A percentile compares a stretch with the other conserved stretches of the same genome.
Evolutionary conservation across 2,888 invertebrate species (phyloP).

Genomic region (Heteromyza rotundicornis): DNA sequence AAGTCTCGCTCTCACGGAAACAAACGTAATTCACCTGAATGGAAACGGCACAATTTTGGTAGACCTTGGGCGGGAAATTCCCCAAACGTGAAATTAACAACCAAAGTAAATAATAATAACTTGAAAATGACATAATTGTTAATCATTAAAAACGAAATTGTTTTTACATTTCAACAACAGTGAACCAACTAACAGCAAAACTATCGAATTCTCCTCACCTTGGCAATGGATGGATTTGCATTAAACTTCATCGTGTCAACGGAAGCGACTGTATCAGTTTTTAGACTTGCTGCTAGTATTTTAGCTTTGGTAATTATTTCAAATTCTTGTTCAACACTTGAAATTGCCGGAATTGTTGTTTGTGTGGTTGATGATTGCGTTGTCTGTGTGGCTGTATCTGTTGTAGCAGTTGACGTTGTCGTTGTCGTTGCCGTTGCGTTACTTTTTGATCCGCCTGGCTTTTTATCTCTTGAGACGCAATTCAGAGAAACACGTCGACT

Average conservation of each 20-base stretch:
- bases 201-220: conserved; percentile 42
- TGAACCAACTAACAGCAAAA: too few species aligned
- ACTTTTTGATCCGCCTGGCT: conserved; percentile 15
- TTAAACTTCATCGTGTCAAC: conserved; percentile 47
- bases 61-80: too few species aligned
- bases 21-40: too few species aligned
- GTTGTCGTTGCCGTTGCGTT: conserved; percentile 7
- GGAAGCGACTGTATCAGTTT: conserved; percentile 5
- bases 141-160: conserved; percentile 15
- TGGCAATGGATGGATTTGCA: conserved; percentile 43
- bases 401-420: too few species aligned
- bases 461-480: conserved; percentile 43
- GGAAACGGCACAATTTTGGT: too few species aligned
- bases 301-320: conserved; percentile 24
- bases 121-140: conserved; percentile 46
- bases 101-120: conserved; percentile 18
- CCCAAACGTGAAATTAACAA: conserved; percentile 5
- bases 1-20: too few species aligned
- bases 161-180: too few species aligned
- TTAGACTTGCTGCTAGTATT: conserved; percentile 2
- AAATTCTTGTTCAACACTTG: conserved; percentile 38
- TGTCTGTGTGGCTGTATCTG: too few species aligned
- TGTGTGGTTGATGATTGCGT: conserved; percentile 27
- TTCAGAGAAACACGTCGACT: conserved; percentile 49
- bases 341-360: conserved; percentile 23